Conservation (phyloP, 2,888 invertebrate genomes). For the Drosophila quasianomalipes region DNA sequence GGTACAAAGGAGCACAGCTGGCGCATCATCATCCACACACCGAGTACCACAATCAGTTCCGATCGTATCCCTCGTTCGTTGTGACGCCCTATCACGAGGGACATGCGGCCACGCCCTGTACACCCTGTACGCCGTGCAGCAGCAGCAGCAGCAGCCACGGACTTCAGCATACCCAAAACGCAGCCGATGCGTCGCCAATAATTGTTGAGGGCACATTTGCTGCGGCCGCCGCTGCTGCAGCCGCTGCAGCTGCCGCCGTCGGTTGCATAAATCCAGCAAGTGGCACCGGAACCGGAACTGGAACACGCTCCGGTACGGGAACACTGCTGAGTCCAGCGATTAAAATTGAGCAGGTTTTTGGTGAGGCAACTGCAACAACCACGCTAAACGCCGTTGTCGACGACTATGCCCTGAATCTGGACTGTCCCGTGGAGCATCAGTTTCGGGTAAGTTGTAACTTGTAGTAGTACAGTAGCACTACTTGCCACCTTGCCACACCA, state of each 20-base stretch:
- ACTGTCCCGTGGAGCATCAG: slow-evolving; percentile 74
- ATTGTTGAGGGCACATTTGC: slow-evolving; percentile 78
- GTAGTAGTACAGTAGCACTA: slow-evolving; percentile 8
- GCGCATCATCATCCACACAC: slow-evolving; percentile 77
- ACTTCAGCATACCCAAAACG: slow-evolving; percentile 38
- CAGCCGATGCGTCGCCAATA: slow-evolving; percentile 66
- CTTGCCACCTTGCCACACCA: slow-evolving; percentile 22
- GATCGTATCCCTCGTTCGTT: slow-evolving; percentile 84
- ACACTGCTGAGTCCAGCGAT: slow-evolving; percentile 74
- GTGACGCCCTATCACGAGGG: slow-evolving; percentile 83
- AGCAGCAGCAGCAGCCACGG: slow-evolving; percentile 48
- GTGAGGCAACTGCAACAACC: slow-evolving; percentile 61
- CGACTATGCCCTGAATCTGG: slow-evolving; percentile 80
- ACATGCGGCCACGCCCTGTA: slow-evolving; percentile 63
- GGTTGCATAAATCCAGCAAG: slow-evolving; percentile 31
- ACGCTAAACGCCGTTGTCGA: slow-evolving; percentile 69
- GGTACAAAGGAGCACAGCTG: slow-evolving; percentile 85
- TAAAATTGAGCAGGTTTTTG: slow-evolving; percentile 82
- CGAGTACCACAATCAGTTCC: slow-evolving; percentile 84
- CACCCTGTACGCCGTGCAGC: slow-evolving; percentile 51
- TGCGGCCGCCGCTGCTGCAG: slow-evolving; percentile 65
- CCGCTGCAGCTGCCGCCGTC: slow-evolving; percentile 56
- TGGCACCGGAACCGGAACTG: slow-evolving; percentile 12
- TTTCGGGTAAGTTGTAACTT: slow-evolving; percentile 77
- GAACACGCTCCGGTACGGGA: neutral